phyloP scores from a whole-genome alignment of 1,140 invertebrate genomes.

The Olivierus martensii region DNA sequence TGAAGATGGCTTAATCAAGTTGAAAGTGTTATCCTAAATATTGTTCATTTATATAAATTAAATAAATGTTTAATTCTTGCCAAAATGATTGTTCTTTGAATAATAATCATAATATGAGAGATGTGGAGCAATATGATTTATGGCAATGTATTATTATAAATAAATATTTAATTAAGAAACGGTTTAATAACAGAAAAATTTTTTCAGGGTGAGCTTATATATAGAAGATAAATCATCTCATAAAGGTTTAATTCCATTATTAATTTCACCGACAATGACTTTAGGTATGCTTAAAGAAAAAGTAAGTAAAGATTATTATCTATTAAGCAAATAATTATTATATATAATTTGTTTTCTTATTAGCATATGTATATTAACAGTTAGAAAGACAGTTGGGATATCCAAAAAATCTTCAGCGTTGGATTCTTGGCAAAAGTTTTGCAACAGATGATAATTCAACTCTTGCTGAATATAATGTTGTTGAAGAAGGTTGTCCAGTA shows the following conservation, averaged over 20 bases:
- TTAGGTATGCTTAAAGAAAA: conserved; percentile 46
- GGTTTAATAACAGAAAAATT: no score
- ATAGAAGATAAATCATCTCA: conserved; percentile 60
- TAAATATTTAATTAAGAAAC: no score
- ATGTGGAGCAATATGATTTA: no score
- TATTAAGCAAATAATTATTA: background rate
- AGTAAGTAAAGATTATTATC: conserved; percentile 16
- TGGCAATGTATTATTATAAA: no score
- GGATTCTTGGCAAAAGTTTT: conserved; percentile 58
- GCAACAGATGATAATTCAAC: conserved; percentile 45
- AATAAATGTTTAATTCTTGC: no score
- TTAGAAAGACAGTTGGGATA: conserved; percentile 52
- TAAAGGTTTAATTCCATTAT: conserved; percentile 51
- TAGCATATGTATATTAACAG: conserved; percentile 24
- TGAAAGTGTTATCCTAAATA: no score
- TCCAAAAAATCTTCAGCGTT: conserved; percentile 50
- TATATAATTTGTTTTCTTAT: background rate
- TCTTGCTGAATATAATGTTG: conserved; percentile 41
- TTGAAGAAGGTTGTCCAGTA: conserved; percentile 36
- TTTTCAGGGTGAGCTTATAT: conserved; percentile 38
- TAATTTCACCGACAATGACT: conserved; percentile 46
- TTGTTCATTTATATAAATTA: no score
- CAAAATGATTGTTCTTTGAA: no score
- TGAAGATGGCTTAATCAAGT: no score
- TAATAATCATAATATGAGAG: no score